Percentiles rank a stretch among this genome's conserved stretches.
Evolutionary conservation across 2,113 vertebrate species (phyloP).

Genomic region (Rhadina sibilatrix): DNA sequence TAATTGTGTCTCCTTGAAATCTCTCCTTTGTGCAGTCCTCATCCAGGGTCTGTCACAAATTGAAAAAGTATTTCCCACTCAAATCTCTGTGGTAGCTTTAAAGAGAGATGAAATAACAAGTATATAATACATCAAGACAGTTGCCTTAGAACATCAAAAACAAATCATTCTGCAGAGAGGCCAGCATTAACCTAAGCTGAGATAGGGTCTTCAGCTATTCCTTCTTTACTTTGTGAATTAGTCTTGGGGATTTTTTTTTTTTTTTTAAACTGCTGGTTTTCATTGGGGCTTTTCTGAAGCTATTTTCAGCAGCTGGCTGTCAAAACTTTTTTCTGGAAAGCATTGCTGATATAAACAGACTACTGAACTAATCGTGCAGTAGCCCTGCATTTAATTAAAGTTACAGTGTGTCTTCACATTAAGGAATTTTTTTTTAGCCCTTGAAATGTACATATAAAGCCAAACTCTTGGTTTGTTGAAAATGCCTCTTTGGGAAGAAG

Average conservation of each 20-base stretch:
- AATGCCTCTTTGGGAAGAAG: neutral
- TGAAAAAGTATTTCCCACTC: neutral
- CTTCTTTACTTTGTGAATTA: constrained; percentile 10
- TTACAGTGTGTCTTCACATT: neutral
- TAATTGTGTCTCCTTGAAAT: neutral
- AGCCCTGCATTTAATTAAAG: neutral
- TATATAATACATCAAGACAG: neutral
- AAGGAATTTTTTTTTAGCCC: neutral
- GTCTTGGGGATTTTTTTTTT: constrained; percentile 19
- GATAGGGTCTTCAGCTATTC: neutral
- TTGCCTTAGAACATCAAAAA: constrained; percentile 29
- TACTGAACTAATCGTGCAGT: neutral
- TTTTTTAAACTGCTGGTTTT: neutral
- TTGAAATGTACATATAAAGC: neutral
- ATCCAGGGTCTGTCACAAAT: neutral
- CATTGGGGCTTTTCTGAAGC: neutral
- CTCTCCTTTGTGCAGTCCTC: neutral
- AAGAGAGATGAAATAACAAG: neutral
- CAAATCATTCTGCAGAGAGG: neutral
- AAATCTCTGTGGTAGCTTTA: neutral
- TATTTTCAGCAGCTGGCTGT: constrained; percentile 17
- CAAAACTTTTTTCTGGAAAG: neutral
- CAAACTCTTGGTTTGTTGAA: neutral
- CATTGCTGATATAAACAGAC: neutral
- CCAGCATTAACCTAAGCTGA: neutral